Evolutionary conservation across 2,888 invertebrate species (phyloP).

Genomic region (Creontiades dilutus): DNA sequence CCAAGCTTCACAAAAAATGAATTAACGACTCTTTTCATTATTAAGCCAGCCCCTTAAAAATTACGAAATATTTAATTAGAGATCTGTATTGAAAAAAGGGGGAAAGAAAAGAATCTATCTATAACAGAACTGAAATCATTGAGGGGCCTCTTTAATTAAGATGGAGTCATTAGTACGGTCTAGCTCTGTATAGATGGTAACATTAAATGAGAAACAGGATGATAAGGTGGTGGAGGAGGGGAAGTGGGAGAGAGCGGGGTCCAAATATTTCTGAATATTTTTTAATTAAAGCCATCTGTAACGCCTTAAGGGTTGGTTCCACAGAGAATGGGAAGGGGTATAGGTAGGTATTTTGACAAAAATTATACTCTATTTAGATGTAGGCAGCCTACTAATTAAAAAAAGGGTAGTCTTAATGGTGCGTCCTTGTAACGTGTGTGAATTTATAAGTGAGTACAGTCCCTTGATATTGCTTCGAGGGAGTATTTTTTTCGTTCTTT

Average conservation of each 20-base stretch:
- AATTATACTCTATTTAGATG: slow-evolving; percentile 74
- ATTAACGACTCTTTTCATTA: slow-evolving; percentile 15
- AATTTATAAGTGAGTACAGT: slow-evolving; percentile 71
- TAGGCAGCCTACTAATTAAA: slow-evolving; percentile 73
- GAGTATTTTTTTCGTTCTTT: slow-evolving; percentile 37
- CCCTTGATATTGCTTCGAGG: slow-evolving; percentile 72
- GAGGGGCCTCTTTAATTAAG: slow-evolving; percentile 69
- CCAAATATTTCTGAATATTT: slow-evolving; percentile 74
- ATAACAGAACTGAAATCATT: slow-evolving; percentile 65
- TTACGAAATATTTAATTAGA: slow-evolving; percentile 33
- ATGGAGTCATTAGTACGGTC: slow-evolving; percentile 66
- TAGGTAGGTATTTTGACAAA: slow-evolving; percentile 74
- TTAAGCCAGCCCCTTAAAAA: background rate
- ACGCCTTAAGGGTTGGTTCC: slow-evolving; percentile 70
- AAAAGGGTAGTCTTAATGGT: slow-evolving; percentile 71
- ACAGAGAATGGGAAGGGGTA: slow-evolving; percentile 58
- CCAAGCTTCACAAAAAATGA: background rate
- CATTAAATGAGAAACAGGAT: slow-evolving; percentile 38
- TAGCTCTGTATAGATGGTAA: slow-evolving; percentile 60
- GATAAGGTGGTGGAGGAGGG: slow-evolving; percentile 33
- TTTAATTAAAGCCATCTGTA: slow-evolving; percentile 75
- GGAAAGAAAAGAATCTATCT: slow-evolving; percentile 61
- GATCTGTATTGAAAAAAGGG: slow-evolving; percentile 40
- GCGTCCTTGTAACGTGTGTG: slow-evolving; percentile 71
- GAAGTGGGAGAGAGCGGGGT: background rate